A percentile compares a stretch with the other conserved stretches of the same genome.
Evolutionary conservation across 2,888 invertebrate genomes (phyloP).

Genomic region (Zele albiditarsus): DNA sequence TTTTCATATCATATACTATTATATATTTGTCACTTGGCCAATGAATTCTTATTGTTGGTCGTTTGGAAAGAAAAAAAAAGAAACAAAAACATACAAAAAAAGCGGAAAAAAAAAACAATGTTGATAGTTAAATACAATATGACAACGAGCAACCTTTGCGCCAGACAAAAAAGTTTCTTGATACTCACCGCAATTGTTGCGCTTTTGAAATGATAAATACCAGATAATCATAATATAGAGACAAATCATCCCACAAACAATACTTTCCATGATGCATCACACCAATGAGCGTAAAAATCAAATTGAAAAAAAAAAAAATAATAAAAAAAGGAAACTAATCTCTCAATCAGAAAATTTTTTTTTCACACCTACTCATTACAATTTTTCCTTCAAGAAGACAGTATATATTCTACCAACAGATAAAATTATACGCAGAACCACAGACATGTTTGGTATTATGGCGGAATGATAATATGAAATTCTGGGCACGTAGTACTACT

Average conservation of each 20-base stretch:
- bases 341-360: slow-evolving; percentile 44
- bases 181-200: slow-evolving; percentile 35
- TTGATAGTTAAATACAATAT: slow-evolving; percentile 46
- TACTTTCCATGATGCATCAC: slow-evolving; percentile 57
- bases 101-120: slow-evolving; percentile 36
- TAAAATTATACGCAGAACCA: neutral
- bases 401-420: slow-evolving; percentile 41
- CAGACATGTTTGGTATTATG: slow-evolving; percentile 41
- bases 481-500: slow-evolving; percentile 8
- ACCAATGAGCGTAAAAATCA: slow-evolving; percentile 54
- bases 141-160: slow-evolving; percentile 17
- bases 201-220: slow-evolving; percentile 37
- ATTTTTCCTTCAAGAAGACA: slow-evolving; percentile 35
- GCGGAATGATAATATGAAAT: slow-evolving; percentile 36
- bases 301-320: slow-evolving; percentile 49
- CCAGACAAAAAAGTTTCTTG: slow-evolving; percentile 25
- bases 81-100: slow-evolving; percentile 26
- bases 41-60: slow-evolving; percentile 46
- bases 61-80: slow-evolving; percentile 34
- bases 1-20: neutral
- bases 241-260: slow-evolving; percentile 48
- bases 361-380: slow-evolving; percentile 44
- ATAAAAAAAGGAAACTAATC: neutral
- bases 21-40: slow-evolving; percentile 13
- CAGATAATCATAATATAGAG: slow-evolving; percentile 35